phyloP scores from a whole-genome alignment of 2,888 invertebrate species.

The Margaritifera margaritifera region DNA sequence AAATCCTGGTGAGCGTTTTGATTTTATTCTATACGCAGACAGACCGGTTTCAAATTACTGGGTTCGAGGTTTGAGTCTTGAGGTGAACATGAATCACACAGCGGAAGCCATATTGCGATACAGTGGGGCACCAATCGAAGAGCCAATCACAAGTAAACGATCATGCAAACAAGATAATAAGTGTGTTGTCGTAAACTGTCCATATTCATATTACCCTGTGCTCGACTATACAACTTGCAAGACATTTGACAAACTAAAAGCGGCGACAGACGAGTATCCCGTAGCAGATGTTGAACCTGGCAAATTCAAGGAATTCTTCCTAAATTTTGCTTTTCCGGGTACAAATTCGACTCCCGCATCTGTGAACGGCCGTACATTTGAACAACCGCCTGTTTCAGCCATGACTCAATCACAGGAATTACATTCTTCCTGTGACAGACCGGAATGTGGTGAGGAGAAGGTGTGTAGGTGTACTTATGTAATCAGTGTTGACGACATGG shows the following conservation, averaged over 20 bases:
- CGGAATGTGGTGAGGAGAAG: conserved; percentile 39
- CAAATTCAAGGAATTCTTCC: conserved; percentile 52
- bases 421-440: conserved; percentile 37
- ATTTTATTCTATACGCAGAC: conserved; percentile 52
- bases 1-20: conserved; percentile 55
- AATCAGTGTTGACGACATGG: conserved; percentile 40
- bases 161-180: conserved; percentile 23
- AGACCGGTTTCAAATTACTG: conserved; percentile 51
- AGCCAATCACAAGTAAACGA: conserved; percentile 27
- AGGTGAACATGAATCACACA: conserved; percentile 22
- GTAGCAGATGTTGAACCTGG: conserved; percentile 27
- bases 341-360: conserved; percentile 41
- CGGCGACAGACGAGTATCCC: conserved; percentile 25
- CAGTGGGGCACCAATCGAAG: conserved; percentile 24
- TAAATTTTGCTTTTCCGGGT: conserved; percentile 63
- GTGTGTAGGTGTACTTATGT: conserved; percentile 54
- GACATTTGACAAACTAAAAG: conserved; percentile 35
- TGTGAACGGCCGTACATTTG: conserved; percentile 50
- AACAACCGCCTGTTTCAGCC: conserved; percentile 43
- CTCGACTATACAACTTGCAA: conserved; percentile 21
- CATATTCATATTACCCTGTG: conserved; percentile 41
- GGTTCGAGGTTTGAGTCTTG: conserved; percentile 50
- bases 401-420: conserved; percentile 50
- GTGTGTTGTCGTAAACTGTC: conserved; percentile 53
- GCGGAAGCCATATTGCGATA: conserved; percentile 50